Percentiles rank a stretch among this genome's conserved stretches.
phyloP scores from a whole-genome alignment of 1,140 invertebrate genomes.

The Sesamia nonagrioides region DNA sequence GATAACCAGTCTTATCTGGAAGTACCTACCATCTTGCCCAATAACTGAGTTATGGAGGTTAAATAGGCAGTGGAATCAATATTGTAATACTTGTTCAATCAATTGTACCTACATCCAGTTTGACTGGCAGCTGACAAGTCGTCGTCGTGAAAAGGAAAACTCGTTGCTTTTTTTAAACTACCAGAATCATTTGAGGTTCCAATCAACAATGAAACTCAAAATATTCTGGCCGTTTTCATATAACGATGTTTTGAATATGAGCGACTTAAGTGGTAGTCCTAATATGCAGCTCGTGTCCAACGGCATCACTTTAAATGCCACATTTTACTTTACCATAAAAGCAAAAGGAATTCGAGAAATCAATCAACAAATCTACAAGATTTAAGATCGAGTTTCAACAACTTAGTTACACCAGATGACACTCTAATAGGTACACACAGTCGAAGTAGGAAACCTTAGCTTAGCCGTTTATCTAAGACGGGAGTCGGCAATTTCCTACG shows the following conservation, averaged over 20 bases:
- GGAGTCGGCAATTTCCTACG: conserved; percentile 67
- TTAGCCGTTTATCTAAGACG: conserved; percentile 65
- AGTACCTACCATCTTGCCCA: too few relatives aligned
- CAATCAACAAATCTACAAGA: conserved; percentile 17
- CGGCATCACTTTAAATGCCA: neutral
- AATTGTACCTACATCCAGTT: too few relatives aligned
- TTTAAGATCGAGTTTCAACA: neutral
- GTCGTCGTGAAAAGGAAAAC: too few relatives aligned
- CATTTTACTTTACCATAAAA: neutral
- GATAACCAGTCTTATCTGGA: too few relatives aligned
- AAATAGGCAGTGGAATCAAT: neutral
- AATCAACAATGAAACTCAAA: neutral
- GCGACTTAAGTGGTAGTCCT: too few relatives aligned
- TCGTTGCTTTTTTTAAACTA: neutral
- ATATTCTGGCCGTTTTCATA: too few relatives aligned
- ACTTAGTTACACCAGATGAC: conserved; percentile 34
- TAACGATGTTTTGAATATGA: too few relatives aligned
- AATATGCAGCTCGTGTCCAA: too few relatives aligned
- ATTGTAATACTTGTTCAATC: too few relatives aligned
- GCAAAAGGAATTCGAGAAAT: conserved; percentile 18
- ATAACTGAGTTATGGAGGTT: too few relatives aligned
- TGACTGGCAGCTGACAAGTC: too few relatives aligned
- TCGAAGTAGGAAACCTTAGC: conserved; percentile 40
- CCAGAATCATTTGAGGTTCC: neutral
- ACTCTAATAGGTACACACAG: conserved; percentile 13